A percentile compares a stretch with the other conserved stretches of the same genome.
Conservation (phyloP, 2,113 vertebrate genomes). For the Lipotes vexillifer region DNA sequence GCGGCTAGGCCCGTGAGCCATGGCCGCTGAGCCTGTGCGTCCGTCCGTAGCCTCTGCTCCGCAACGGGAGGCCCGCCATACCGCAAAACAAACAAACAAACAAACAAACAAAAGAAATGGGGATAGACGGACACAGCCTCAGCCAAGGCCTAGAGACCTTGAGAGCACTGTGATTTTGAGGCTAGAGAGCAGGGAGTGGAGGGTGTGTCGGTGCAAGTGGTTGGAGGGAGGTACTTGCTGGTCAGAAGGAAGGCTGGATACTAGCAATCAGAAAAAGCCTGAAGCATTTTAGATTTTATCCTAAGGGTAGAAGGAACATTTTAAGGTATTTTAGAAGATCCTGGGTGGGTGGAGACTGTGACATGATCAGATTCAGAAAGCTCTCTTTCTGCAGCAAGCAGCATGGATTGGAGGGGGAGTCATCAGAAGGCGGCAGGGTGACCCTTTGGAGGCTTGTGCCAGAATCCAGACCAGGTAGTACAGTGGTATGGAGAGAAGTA, state of each 20-base stretch:
- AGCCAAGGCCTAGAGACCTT: not conserved
- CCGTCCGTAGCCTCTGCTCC: too few species aligned
- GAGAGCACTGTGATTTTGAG: not conserved
- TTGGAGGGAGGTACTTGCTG: not conserved
- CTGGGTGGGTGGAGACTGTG: not conserved
- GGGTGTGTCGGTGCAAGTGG: not conserved
- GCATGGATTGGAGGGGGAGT: too few species aligned
- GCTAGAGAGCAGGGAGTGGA: not conserved
- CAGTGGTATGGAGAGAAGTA: not conserved
- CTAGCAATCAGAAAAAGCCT: not conserved
- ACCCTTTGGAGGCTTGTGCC: not conserved
- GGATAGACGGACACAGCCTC: not conserved
- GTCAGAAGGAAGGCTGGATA: not conserved
- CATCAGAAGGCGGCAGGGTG: not conserved
- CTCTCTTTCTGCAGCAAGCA: not conserved
- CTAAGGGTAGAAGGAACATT: not conserved
- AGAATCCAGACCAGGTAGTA: not conserved
- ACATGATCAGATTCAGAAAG: not conserved
- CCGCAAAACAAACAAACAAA: too few species aligned
- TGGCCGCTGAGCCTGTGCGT: too few species aligned
- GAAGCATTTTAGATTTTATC: not conserved
- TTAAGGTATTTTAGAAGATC: not conserved
- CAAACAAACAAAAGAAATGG: too few species aligned
- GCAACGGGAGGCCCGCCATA: too few species aligned
- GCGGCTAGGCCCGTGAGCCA: too few species aligned